Percentiles rank a stretch among this genome's conserved stretches.
These are phyloP conservation scores for Drosophila yooni DNA, from an alignment of 2,888 invertebrate species.

Conservation along the genomic window DNA sequence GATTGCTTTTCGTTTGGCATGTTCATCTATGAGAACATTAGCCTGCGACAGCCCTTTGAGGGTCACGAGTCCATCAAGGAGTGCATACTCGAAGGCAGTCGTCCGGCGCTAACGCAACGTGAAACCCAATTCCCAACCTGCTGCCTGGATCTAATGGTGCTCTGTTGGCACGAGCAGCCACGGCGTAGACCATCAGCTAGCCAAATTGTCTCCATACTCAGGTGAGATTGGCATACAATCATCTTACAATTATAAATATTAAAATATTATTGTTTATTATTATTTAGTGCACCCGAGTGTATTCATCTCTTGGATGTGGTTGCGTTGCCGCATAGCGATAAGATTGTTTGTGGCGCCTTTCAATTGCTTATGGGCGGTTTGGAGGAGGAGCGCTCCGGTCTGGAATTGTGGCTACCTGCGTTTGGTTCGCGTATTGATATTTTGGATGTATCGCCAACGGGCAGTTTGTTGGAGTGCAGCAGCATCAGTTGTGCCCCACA, in stretches of 20 bases:
- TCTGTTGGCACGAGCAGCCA: slow-evolving; percentile 96
- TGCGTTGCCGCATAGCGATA: slow-evolving; percentile 89
- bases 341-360: slow-evolving; percentile 88
- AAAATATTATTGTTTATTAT: neutral
- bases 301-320: slow-evolving; percentile 93
- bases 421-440: slow-evolving; percentile 89
- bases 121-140: slow-evolving; percentile 94
- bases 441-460: slow-evolving; percentile 86
- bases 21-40: slow-evolving; percentile 98
- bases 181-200: slow-evolving; percentile 96
- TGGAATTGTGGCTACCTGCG: slow-evolving; percentile 92
- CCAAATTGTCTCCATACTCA: slow-evolving; percentile 95
- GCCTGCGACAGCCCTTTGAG: slow-evolving; percentile 97
- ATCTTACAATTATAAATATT: neutral
- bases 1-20: slow-evolving; percentile 99
- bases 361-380: slow-evolving; percentile 79
- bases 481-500: slow-evolving; percentile 83
- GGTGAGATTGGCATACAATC: slow-evolving; percentile 5
- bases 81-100: slow-evolving; percentile 96
- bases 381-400: slow-evolving; percentile 87
- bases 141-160: slow-evolving; percentile 96
- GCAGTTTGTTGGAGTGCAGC: slow-evolving; percentile 88
- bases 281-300: slow-evolving; percentile 93
- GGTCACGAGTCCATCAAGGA: slow-evolving; percentile 98
- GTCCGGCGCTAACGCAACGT: slow-evolving; percentile 94